Percentiles rank a stretch among this genome's conserved stretches.
phyloP scores from a whole-genome alignment of 2,888 invertebrate genomes.

The Leptothorax acervorum region DNA sequence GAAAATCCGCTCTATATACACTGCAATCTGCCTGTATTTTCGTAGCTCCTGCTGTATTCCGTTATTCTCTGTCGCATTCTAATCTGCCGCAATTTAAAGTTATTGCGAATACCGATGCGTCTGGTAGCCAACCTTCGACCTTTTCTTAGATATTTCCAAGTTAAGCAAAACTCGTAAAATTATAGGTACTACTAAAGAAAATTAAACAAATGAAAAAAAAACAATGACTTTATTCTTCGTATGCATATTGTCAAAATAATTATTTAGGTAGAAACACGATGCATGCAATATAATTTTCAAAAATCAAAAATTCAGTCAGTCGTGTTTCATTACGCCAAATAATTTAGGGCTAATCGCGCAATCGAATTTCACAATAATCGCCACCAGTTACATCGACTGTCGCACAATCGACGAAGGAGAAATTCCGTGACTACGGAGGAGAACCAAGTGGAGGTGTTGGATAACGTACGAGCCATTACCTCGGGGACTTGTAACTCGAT shows the following conservation, averaged over 20 bases:
- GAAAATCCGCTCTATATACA: constrained; percentile 49
- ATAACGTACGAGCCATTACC: constrained; percentile 78
- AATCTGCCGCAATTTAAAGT: constrained; percentile 36
- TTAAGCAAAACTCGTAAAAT: not conserved
- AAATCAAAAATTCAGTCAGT: not conserved
- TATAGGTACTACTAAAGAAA: not conserved
- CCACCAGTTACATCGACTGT: not conserved
- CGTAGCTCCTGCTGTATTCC: not conserved
- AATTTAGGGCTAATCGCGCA: not conserved
- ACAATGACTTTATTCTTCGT: not conserved
- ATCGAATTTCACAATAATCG: constrained; percentile 22
- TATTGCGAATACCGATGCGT: constrained; percentile 4
- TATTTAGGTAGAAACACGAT: not conserved
- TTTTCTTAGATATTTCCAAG: not conserved
- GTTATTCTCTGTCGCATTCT: constrained; percentile 32
- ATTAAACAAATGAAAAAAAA: not conserved
- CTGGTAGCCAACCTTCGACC: not conserved
- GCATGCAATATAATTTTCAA: not conserved
- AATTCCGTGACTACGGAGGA: constrained; percentile 19
- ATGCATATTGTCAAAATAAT: not conserved
- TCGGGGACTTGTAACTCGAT: constrained; percentile 77
- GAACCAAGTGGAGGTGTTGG: constrained; percentile 69
- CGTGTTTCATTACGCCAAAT: not conserved
- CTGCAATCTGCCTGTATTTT: constrained; percentile 12
- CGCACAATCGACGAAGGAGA: not conserved